Percentiles rank a stretch among this genome's conserved stretches.
These are phyloP conservation scores for Chauna torquata DNA, from an alignment of 2,113 vertebrate species.

Conservation along the genomic window DNA sequence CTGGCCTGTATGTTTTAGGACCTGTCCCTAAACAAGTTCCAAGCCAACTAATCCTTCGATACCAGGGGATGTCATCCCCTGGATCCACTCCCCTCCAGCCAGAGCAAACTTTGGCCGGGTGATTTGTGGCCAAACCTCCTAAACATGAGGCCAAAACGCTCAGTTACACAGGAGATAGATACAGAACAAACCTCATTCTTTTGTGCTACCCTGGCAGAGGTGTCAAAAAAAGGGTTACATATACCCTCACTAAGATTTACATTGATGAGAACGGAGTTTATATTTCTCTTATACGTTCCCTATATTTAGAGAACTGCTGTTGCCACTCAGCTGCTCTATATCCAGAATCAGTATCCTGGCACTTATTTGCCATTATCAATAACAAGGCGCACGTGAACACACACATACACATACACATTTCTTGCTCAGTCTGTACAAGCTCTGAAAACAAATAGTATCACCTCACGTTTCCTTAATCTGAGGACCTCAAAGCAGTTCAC, in stretches of 20 bases:
- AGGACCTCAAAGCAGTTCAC: background rate
- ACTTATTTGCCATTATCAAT: background rate
- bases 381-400: background rate
- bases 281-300: background rate
- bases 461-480: background rate
- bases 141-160: background rate
- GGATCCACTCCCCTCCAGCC: background rate
- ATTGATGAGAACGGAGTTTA: constrained; percentile 10
- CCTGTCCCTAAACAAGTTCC: background rate
- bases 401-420: too few species aligned
- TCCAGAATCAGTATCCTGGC: background rate
- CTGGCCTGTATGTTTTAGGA: background rate
- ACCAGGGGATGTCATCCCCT: background rate
- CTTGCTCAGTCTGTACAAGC: background rate
- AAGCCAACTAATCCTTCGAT: background rate
- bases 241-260: constrained; percentile 26
- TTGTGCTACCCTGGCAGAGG: background rate
- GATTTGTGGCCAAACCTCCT: background rate
- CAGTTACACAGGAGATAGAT: background rate
- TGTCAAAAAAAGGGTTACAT: background rate
- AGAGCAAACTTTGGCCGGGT: background rate
- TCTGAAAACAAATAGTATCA: background rate
- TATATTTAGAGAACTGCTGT: constrained; percentile 31
- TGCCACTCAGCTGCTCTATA: background rate
- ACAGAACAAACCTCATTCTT: background rate